Conservation (phyloP, 2,888 invertebrate genomes). For the Drosophila kambysellisi region DNA sequence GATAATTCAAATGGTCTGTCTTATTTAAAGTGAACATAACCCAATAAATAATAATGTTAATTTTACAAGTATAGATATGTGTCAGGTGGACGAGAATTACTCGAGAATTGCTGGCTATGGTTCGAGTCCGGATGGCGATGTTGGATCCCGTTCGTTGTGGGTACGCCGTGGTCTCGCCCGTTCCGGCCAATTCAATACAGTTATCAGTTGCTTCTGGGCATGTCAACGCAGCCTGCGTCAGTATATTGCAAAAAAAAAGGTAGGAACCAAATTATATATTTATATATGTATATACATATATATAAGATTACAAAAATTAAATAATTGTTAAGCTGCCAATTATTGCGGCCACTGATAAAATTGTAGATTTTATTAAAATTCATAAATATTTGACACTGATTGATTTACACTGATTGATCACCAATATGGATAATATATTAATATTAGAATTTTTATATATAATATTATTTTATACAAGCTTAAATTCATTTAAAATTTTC, state of each 20-base stretch:
- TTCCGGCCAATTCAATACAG: slow-evolving; percentile 76
- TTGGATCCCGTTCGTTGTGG: slow-evolving; percentile 81
- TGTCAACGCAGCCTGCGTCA: slow-evolving; percentile 91
- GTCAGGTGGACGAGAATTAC: slow-evolving; percentile 83
- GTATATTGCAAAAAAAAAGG: slow-evolving; percentile 92
- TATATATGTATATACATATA: no score
- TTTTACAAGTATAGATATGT: slow-evolving; percentile 66
- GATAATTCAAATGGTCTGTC: slow-evolving; percentile 88
- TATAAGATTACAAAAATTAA: background rate
- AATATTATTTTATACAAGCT: background rate
- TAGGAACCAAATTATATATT: slow-evolving; percentile 71
- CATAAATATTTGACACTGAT: background rate
- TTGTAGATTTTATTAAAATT: no score
- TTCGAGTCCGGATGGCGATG: slow-evolving; percentile 79
- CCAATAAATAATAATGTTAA: background rate
- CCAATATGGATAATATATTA: background rate
- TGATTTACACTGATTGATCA: background rate
- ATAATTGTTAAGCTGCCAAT: background rate
- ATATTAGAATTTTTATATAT: background rate
- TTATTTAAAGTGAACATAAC: background rate
- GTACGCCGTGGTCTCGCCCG: slow-evolving; percentile 75
- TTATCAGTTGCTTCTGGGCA: slow-evolving; percentile 92
- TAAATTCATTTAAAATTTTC: background rate
- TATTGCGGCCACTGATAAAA: background rate
- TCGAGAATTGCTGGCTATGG: slow-evolving; percentile 84